Evolutionary conservation across 2,113 vertebrate genomes (phyloP).

Genomic region (Stictonetta naevosa): DNA sequence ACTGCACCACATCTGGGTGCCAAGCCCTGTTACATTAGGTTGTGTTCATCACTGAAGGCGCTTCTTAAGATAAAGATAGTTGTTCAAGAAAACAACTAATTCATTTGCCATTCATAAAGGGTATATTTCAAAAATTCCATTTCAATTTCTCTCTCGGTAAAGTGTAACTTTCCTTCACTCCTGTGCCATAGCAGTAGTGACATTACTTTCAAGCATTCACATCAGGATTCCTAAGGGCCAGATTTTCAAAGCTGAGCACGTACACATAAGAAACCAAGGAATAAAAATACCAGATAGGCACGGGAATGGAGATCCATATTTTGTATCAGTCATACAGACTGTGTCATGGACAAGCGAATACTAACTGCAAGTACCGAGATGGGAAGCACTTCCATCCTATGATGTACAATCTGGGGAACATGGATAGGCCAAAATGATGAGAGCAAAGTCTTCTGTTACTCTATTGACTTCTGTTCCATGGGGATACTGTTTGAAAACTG

Average conservation of each 20-base stretch:
- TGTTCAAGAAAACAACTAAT: background rate
- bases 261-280: background rate
- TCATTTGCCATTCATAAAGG: background rate
- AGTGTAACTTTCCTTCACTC: background rate
- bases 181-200: background rate
- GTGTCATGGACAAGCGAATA: background rate
- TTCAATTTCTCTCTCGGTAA: constrained; percentile 1
- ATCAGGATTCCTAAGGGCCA: background rate
- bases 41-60: background rate
- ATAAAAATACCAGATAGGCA: background rate
- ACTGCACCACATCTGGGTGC: background rate
- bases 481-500: background rate
- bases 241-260: background rate
- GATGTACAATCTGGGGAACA: background rate
- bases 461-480: background rate
- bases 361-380: background rate
- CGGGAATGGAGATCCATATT: background rate
- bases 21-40: background rate
- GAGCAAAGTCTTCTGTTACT: background rate
- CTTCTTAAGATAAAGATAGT: background rate
- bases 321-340: background rate
- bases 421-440: background rate
- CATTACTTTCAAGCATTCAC: background rate
- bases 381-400: background rate
- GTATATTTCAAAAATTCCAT: background rate